A percentile compares a stretch with the other conserved stretches of the same genome.
Conservation (phyloP, 2,797 vertebrate genomes). For the Enteromius fasciolatus region DNA sequence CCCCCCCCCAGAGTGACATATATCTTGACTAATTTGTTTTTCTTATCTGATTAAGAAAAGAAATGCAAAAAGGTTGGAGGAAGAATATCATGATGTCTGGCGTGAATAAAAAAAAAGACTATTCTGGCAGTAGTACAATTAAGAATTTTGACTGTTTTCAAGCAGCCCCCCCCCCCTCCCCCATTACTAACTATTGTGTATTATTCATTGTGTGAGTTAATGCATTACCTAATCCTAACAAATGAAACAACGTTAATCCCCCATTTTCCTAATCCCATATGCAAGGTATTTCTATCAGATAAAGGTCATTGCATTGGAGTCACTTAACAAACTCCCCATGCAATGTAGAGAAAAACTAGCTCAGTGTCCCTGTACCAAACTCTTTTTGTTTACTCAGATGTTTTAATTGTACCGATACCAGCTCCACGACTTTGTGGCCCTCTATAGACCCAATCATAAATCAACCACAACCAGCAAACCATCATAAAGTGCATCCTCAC, state of each 20-base stretch:
- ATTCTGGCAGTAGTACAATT: too few species aligned
- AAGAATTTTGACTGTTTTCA: too few species aligned
- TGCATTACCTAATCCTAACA: too few species aligned
- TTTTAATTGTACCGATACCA: background rate
- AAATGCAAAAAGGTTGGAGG: too few species aligned
- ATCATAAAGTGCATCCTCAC: conserved; percentile 14
- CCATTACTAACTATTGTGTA: too few species aligned
- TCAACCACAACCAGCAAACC: conserved; percentile 12
- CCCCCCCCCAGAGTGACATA: too few species aligned
- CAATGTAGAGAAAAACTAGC: conserved; percentile 4
- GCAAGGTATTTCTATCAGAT: background rate
- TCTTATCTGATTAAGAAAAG: too few species aligned
- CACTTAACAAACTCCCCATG: background rate
- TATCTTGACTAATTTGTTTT: too few species aligned
- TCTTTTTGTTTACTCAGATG: conserved; percentile 31
- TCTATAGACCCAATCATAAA: conserved; percentile 45
- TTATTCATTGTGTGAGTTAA: too few species aligned
- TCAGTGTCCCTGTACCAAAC: background rate
- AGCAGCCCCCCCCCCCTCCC: too few species aligned
- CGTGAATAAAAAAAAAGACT: too few species aligned
- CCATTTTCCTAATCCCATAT: background rate
- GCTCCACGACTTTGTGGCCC: background rate
- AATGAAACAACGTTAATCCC: background rate
- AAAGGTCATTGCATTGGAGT: background rate
- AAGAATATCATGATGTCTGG: too few species aligned